Evolutionary conservation across 2,888 invertebrate genomes (phyloP).

Genomic region (Nephrotoma appendiculata): DNA sequence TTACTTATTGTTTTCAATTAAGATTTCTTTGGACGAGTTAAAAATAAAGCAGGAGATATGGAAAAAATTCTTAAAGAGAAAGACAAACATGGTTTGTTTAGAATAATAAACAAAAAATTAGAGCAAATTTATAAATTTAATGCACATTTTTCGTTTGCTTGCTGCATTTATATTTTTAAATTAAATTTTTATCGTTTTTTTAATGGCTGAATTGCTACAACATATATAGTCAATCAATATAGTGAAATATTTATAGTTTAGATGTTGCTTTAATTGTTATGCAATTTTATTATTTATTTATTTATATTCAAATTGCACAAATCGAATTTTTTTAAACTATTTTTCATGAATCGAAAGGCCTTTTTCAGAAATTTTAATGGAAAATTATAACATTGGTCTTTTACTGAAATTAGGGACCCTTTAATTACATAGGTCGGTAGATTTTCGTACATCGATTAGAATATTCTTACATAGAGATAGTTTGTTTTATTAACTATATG

Average conservation of each 20-base stretch:
- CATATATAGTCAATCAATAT: background rate
- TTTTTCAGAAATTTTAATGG: background rate
- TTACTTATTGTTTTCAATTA: conserved; percentile 14
- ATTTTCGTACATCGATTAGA: too few relatives aligned
- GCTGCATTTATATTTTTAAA: background rate
- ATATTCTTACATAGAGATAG: too few relatives aligned
- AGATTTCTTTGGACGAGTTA: conserved; percentile 94
- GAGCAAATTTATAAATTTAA: conserved; percentile 2
- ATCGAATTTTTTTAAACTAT: background rate
- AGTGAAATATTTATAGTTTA: background rate
- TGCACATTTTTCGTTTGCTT: conserved; percentile 2
- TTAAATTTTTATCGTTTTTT: background rate
- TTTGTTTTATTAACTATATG: too few relatives aligned
- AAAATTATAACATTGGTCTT: too few relatives aligned
- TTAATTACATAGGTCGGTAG: too few relatives aligned
- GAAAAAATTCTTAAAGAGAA: conserved; percentile 84
- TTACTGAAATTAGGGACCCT: too few relatives aligned
- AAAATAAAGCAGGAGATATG: conserved; percentile 90
- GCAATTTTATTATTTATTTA: conserved; percentile 6
- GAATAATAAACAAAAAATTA: background rate
- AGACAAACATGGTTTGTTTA: conserved; percentile 67
- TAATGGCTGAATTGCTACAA: background rate
- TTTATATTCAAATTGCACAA: background rate
- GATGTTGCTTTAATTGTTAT: background rate
- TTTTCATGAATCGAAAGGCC: background rate